Base-by-base conservation (phyloP, 2,113 vertebrate species). In the Aldabrachelys gigantea region DNA sequence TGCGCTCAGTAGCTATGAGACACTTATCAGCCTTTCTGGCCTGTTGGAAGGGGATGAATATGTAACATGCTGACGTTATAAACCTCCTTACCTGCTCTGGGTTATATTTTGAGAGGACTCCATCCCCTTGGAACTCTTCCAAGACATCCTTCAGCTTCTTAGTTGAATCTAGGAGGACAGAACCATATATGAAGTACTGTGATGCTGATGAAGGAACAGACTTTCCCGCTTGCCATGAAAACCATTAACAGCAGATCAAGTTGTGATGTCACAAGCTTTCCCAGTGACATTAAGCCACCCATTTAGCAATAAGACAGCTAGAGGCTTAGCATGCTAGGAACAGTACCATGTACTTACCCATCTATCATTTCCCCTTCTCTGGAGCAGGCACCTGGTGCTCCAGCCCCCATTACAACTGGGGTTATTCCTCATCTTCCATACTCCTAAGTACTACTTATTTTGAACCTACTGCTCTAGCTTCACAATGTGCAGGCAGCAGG, bases 101-200 rank as follows among this genome's bases (percentile, higher is more conserved):
- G 84, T 99, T 99, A 97, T 99, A 99, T 95, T 98, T 99, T 95
- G 99, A 98, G 81, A 99, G 98, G 52, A 99, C 95, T 0, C 99
- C 99, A 0, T 99, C 98, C 19, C 99, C 98, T 1, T 99, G 98
- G 97, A 99, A 99, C 97, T 99, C 99, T 96, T 98, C 97, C 97
- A 99, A 98, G 72, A 99, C 99, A 97, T 99, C 99, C 96, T 99
- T 99, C 89, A 99, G 98, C 98, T 99, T 99, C 98, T 99, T 99
- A 21, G 98, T 98, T 88, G 99, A 99, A 98, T 99, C 99, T 99
- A 96, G n/a, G 95, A 93, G 96, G 87, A 97, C n/a, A 98, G 89
- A 96, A 7, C 16, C 85, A 86, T 44, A 3, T 0, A 22, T 14
- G 93, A 87, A 94, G 29, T 31, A 3, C 31, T 22, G 44, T 0